Base-by-base conservation (phyloP, 2,797 vertebrate species). In the Sebastes flavidus region DNA sequence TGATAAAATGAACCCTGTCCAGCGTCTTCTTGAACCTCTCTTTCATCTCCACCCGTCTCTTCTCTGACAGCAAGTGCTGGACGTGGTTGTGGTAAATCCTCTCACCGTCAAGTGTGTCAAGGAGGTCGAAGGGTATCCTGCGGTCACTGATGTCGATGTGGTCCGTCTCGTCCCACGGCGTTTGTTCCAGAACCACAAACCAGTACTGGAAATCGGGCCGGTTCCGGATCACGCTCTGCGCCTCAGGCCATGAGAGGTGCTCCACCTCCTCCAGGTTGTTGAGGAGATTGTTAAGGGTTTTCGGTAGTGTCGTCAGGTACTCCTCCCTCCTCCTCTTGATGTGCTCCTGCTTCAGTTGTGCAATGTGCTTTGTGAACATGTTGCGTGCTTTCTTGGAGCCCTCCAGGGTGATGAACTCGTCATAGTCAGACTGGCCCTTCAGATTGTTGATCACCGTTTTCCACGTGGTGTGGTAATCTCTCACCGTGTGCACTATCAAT, bases 11-110 rank as follows among this genome's bases (percentile, higher is more conserved):
- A 88, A 99, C 98, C 88, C 97, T 96, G 74, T 99, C 98, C 84
- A 99, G 95, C n/a, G 97, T 99, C 93, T 98, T 99, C 95, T 98
- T 99, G 93, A 99, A 99, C 86, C 97, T 96, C 78, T 99, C 98
- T 91, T 99, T 99, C 97, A 99, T 99, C 95, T 99, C 98, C 81
- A 97, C 83, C 86, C 98, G 96, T 72, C 97, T 97, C 86, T 99
- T 99, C 91, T 99, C 98, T 0, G 97, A 97, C 93, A 97, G 95
- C 86, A 99, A 95, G 95, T 99, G 98, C 61, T 99, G 97, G 54
- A 99, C 97, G 2, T 99, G 99, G 90, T 96, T 98, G 81, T 97
- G 97, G 94, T 97, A 99, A 78, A 99, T 97, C 78, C 97, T 96
- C 94, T 99, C 98, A 5, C 97, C 97, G 32, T 99, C 98, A 8